Evolutionary conservation across 2,797 vertebrate species (phyloP).

Genomic region (Centropyge bicolor): DNA sequence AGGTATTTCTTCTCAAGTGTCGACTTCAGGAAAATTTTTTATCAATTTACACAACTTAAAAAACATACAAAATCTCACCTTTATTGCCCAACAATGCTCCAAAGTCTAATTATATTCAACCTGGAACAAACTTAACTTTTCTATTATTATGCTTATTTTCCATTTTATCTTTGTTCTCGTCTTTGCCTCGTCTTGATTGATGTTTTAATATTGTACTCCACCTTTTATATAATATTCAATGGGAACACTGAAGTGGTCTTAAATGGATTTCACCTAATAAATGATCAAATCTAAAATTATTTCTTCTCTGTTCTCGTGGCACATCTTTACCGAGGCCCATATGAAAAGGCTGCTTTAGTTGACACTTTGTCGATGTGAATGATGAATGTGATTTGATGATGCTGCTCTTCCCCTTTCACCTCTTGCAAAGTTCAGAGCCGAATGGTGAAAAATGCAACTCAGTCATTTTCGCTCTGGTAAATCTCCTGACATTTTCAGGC

Average conservation of each 20-base stretch:
- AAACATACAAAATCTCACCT: neutral
- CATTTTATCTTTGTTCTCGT: neutral
- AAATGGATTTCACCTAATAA: constrained; percentile 22
- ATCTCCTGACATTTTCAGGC: neutral
- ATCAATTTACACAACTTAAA: neutral
- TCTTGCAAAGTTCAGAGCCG: neutral
- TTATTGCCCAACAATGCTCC: neutral
- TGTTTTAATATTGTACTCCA: constrained; percentile 14
- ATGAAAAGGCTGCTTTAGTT: constrained; percentile 20
- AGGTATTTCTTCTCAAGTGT: no score
- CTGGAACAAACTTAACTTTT: neutral
- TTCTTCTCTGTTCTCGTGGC: neutral
- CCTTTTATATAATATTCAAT: constrained; percentile 6
- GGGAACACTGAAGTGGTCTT: neutral
- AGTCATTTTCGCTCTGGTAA: neutral
- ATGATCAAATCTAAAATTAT: constrained; percentile 16
- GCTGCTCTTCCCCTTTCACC: neutral
- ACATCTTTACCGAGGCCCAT: constrained; percentile 5
- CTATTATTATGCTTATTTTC: neutral
- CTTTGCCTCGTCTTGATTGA: neutral
- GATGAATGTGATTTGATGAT: constrained; percentile 1
- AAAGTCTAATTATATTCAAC: neutral
- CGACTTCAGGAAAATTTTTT: neutral
- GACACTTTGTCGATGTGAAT: constrained; percentile 6
- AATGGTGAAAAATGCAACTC: neutral